Base-by-base conservation (phyloP, 1,140 invertebrate genomes). In the Nomia melanderi region DNA sequence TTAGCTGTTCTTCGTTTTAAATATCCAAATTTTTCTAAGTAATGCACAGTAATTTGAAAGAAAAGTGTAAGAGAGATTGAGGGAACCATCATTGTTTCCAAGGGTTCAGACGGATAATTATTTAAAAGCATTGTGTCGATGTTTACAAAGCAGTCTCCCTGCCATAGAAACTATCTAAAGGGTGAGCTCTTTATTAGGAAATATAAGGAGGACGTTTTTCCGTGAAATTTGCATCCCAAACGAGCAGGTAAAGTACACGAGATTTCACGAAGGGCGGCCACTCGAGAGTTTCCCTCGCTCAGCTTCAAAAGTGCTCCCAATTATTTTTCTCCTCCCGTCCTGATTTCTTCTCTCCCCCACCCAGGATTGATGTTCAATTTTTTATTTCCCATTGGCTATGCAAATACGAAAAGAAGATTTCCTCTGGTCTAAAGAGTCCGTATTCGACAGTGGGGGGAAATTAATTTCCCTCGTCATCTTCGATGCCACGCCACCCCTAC, bases 341-440 rank as follows among this genome's bases (percentile, higher is more conserved):
- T 62, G 74, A 77, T 62, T 77, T 71, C 74, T 59, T 33, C 20
- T 57, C 31, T 44, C 36, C 23, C 53, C 53, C 33, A 23, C 31
- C 25, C 33, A 8, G 27, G 53, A 57, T 77, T 62, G 57, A 64
- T 62, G 57, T 71, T 70, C 73, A 77, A 70, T 77, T 77, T 70
- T 71, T 69, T 63, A 77, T 71, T 71, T 77, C 65, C 57, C 74
- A 62, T 77, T 71, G 66, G 66, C 56, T 77, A 77, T 71, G 74
- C 74, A 77, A 77, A 77, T 71, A 62, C 57, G 33, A 39, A 39
- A 64, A 73, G 57, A 27, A 69, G 33, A 60, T 60, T 60, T 54
- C 36, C 23, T n/a, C 25, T 33, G n/a, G 9, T 59, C 11, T 31
- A 77, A 70, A 62, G 50, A 31, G n/a, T 23, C n/a, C 20, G 31